Conservation (phyloP, 2,113 vertebrate species). For the Proteles cristata region DNA sequence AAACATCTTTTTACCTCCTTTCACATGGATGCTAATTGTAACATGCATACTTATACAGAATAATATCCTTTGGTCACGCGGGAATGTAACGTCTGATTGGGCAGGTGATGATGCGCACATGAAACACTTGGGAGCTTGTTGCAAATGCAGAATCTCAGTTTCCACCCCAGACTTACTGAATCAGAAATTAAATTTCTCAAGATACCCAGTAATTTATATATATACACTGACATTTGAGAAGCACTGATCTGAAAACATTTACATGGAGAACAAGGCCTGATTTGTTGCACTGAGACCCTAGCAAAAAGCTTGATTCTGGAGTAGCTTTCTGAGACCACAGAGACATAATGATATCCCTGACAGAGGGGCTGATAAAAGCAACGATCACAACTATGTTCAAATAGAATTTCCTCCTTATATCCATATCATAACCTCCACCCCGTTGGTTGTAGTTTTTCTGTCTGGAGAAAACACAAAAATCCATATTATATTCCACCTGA, state of each 20-base stretch:
- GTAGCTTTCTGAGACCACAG: constrained; percentile 1
- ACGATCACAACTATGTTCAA: neutral
- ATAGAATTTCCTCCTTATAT: neutral
- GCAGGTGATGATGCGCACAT: neutral
- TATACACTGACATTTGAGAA: constrained; percentile 13
- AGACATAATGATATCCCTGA: neutral
- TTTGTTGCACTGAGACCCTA: neutral
- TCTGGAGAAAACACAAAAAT: neutral
- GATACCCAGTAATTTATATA: neutral
- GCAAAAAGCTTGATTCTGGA: neutral
- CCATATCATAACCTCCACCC: neutral
- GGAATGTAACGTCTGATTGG: neutral
- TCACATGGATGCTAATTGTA: neutral
- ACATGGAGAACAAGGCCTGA: neutral
- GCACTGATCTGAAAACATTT: neutral
- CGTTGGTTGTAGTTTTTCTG: neutral
- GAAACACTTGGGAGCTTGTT: neutral
- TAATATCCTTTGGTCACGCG: neutral
- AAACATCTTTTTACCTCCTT: neutral
- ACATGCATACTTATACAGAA: neutral
- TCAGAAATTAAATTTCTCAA: neutral
- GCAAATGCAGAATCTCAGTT: neutral
- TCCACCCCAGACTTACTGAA: neutral
- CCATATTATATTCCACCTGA: neutral
- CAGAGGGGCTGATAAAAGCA: neutral